Evolutionary conservation across 2,797 vertebrate species (phyloP), one percentile per base, ranked within the genome.

Genomic region (Zenarchopterus dispar): DNA sequence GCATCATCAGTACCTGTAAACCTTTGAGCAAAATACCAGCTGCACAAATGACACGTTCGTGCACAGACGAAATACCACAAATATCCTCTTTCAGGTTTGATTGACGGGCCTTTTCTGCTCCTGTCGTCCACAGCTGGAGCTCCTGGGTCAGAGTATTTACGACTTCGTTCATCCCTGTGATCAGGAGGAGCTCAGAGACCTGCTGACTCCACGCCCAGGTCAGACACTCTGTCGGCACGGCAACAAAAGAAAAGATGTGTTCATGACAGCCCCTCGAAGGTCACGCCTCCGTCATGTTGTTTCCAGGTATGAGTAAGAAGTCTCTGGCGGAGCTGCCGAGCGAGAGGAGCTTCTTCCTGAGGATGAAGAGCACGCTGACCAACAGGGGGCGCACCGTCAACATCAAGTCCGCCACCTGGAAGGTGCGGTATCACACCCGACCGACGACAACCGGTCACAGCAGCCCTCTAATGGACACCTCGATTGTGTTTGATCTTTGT

Each of bases 151-250:
- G 76, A 96, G 89, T 13, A 70, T 96, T 48, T 97, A 94, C 43
- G 96, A 97, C 72, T 97, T 94, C 42, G 78, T 96, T 62, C 95
- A 97, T 71, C 95, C 96, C 1, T 95, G 95, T 18, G 96, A 97
- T 69, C 93, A 96, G 67, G 95, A 97, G 80, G 95, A 97, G 81
- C 91, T 96, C 23, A 86, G 95, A 66, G 96, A 97, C 2, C 87
- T 95, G 43, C 89, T 97, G 67, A 85, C 88, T 7, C 80, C 91
- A 2, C 88, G 84, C 41, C 88, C 93, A 65, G 94, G 96, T 97
- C 78, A 90, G 81, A 56, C 2, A 1, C 23, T 0, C 3, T 1
- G 50, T 33, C 21, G n/a, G 19, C 17, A 36, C 55, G 8, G 5
- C 36, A 23, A 16, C 36, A 41, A 2, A n/a, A n/a, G 9, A 15